phyloP scores from a whole-genome alignment of 2,888 invertebrate species.

The Timema podura region DNA sequence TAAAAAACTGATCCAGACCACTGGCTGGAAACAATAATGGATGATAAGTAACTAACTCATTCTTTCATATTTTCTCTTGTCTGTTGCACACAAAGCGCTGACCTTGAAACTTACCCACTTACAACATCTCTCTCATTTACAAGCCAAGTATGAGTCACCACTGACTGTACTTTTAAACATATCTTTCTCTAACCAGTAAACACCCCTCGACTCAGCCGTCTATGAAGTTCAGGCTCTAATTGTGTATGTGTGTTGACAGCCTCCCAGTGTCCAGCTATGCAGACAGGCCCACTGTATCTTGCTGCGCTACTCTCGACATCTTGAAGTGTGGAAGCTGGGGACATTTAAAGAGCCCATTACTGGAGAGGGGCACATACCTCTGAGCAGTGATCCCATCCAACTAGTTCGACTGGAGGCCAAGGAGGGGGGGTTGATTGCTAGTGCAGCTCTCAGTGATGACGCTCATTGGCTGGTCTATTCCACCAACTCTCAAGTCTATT shows the following conservation, averaged over 20 bases:
- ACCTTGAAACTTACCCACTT: too few species aligned
- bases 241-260: constrained; percentile 25
- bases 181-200: too few species aligned
- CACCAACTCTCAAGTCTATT: constrained; percentile 48
- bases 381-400: constrained; percentile 57
- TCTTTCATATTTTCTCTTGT: too few species aligned
- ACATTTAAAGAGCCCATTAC: constrained; percentile 41
- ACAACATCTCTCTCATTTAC: too few species aligned
- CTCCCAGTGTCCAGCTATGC: constrained; percentile 54
- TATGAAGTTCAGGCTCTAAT: too few species aligned
- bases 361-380: constrained; percentile 39
- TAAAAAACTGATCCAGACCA: too few species aligned
- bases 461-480: constrained; percentile 73
- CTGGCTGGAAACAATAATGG: too few species aligned
- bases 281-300: constrained; percentile 50
- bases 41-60: too few species aligned
- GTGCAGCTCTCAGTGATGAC: constrained; percentile 65
- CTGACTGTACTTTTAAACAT: too few species aligned
- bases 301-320: constrained; percentile 41
- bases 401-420: constrained; percentile 64
- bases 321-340: constrained; percentile 53
- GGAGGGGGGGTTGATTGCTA: constrained; percentile 61
- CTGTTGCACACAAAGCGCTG: too few species aligned
- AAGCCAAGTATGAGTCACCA: too few species aligned
- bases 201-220: too few species aligned